These are phyloP conservation scores for Sterrhoptilus dennistouni DNA, from an alignment of 2,113 vertebrate genomes.

Conservation along the genomic window DNA sequence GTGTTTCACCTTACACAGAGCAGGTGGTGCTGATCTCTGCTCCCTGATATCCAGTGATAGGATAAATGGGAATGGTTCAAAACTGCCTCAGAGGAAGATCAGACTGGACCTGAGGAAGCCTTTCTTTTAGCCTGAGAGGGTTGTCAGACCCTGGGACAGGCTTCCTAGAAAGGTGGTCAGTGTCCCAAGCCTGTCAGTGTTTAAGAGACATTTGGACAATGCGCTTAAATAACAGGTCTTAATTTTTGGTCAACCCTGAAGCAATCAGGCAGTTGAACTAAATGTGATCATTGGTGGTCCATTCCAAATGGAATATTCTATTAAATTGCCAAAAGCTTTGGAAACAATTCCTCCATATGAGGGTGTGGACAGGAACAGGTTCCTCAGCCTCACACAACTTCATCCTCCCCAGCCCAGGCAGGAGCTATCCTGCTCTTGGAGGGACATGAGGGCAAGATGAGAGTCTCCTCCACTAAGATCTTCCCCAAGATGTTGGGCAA, in stretches of 20 bases:
- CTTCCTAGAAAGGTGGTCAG: background rate
- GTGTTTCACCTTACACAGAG: background rate
- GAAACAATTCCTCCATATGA: background rate
- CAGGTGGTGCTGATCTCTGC: background rate
- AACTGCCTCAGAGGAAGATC: background rate
- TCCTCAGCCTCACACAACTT: fast-evolving
- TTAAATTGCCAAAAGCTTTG: background rate
- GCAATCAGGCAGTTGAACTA: background rate
- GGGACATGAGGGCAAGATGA: fast-evolving
- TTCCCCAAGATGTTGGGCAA: background rate
- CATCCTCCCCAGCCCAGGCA: background rate
- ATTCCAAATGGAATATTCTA: background rate
- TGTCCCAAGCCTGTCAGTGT: background rate
- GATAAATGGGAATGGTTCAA: background rate
- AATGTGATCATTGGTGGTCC: background rate
- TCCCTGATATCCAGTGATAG: background rate
- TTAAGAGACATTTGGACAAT: background rate
- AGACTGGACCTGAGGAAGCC: background rate
- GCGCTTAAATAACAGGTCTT: background rate
- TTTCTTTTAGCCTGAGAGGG: background rate
- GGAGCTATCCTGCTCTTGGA: background rate
- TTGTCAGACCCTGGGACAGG: background rate
- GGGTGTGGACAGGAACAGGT: background rate
- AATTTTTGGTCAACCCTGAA: background rate
- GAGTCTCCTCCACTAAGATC: background rate